Base-by-base conservation (phyloP, 2,888 invertebrate species). In the Helleia helle region DNA sequence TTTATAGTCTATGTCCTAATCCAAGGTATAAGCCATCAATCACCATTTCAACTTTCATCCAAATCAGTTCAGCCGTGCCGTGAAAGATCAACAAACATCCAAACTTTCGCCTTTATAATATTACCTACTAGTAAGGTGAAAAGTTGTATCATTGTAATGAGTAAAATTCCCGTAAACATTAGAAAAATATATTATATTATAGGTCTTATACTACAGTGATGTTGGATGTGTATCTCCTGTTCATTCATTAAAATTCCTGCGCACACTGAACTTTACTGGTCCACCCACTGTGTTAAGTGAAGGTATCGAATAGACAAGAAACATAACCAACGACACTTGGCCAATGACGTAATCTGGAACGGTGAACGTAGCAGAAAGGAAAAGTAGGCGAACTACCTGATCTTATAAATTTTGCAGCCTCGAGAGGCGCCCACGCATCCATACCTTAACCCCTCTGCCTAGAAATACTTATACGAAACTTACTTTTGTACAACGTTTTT, bases 261-360 rank as follows among this genome's bases (percentile, higher is more conserved):
- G 22, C 22, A 22, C 0, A 31, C n/a, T 38, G 6, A 17, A 34
- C 15, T 36, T 31, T 36, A 27, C 24, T 26, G 14, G 34, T 30
- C 30, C 42, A 39, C 43, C 41, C 46, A 47, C 43, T 51, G 18
- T n/a, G 18, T 22, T n/a, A 17, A 38, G 39, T 30, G 38, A 44
- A 40, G 42, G 36, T 45, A 40, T 38, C 43, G 46, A 43, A 49
- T 46, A 45, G 7, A 27, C 26, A 7, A 44, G 3, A 36, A 15
- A 9, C 8, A 46, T 42, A 50, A 46, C 46, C 48, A 56, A 58
- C 58, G 54, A 55, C 49, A 44, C 42, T 46, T 46, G 56, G 52
- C 48, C 43, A 52, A 61, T 83, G 80, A 83, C 79, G 83, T 83
- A 83, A 81, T 77, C 70, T 72, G 74, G 77, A 75, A 58, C 73